A percentile compares a stretch with the other conserved stretches of the same genome.
These are phyloP conservation scores for Venustoraphidia nigricollis DNA, from an alignment of 2,888 invertebrate species.

Conservation along the genomic window DNA sequence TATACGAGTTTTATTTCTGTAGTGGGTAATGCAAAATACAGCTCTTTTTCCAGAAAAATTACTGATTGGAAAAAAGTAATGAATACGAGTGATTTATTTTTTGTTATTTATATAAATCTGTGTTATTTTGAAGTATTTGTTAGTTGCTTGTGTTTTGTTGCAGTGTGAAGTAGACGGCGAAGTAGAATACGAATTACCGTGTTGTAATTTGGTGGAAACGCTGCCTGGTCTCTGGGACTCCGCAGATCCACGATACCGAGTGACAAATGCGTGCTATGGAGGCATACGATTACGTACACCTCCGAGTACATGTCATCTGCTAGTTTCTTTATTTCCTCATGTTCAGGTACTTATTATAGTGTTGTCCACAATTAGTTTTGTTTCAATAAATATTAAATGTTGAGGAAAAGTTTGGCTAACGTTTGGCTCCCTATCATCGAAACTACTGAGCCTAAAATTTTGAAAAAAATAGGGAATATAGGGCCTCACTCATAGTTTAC, in stretches of 20 bases:
- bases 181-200: slow-evolving; percentile 60
- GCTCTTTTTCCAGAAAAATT: no score
- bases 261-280: slow-evolving; percentile 37
- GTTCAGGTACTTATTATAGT: slow-evolving; percentile 33
- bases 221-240: slow-evolving; percentile 51
- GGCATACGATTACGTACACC: slow-evolving; percentile 44
- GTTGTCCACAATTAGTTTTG: neutral
- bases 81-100: no score
- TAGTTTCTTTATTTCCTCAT: slow-evolving; percentile 52
- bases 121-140: neutral
- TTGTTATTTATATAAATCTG: neutral
- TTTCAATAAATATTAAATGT: no score
- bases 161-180: slow-evolving; percentile 55
- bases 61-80: no score
- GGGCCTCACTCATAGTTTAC: no score
- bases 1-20: no score
- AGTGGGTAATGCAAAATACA: no score
- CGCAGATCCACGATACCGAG: slow-evolving; percentile 32
- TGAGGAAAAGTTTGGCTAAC: no score
- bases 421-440: no score
- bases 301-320: slow-evolving; percentile 38
- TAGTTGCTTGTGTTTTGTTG: slow-evolving; percentile 12
- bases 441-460: no score
- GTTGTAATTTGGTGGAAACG: slow-evolving; percentile 49
- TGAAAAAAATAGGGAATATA: no score